Base-by-base conservation (phyloP, 2,888 invertebrate species). In the Yponomeuta plumbellus region DNA sequence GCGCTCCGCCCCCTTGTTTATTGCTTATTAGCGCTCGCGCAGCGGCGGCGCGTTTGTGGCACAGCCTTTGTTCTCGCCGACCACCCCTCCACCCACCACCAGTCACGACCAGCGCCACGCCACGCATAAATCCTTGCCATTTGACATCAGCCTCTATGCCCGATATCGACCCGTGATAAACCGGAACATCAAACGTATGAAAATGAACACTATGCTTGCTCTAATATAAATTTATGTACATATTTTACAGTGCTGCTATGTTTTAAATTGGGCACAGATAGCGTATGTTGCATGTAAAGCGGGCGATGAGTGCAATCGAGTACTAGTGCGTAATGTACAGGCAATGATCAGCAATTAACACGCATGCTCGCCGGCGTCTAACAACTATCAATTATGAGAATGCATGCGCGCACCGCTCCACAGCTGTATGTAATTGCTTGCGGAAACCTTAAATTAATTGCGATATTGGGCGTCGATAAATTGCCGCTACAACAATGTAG, bases 1-100 rank as follows among this genome's bases (percentile, higher is more conserved):
- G 88, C 83, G 85, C 85, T 78, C 88, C 90, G 87, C 91, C 91
- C 90, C 88, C 91, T 90, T 91, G 91, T 91, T 91, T 91, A 91
- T 91, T 90, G 90, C 91, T 91, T 90, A 91, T 90, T 91, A 91
- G 89, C 88, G 83, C 76, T 80, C 81, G 64, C 61, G 78, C 77
- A 76, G 81, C 82, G 84, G 89, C 90, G 90, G 90, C 86, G 77
- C 86, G 83, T 88, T 90, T 90, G 89, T 87, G 85, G 83, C 81
- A 76, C 77, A 79, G 80, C 82, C 90, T 89, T 90, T 91, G 89
- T 90, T 88, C 88, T 89, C 83, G 84, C 90, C 90, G 89, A 76
- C 74, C 74, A 75, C 73, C 73, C 70, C 74, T 75, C 72, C 75
- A 71, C 73, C 72, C 77, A 71, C 71, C 79, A 74, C 44, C 63